phyloP scores from a whole-genome alignment of 2,113 vertebrate species.

The Scomber japonicus region DNA sequence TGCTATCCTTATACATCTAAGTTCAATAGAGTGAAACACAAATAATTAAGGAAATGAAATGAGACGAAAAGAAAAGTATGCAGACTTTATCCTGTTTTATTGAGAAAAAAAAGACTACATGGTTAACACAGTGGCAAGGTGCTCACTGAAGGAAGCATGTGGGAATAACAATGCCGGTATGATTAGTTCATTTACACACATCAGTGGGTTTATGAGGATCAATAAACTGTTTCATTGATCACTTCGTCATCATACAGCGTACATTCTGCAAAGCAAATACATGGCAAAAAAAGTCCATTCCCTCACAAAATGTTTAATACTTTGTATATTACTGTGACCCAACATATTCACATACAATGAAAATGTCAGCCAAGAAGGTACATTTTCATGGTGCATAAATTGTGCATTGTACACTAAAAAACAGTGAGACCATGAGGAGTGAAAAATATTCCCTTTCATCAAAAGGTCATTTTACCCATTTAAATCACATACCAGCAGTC shows the following conservation, averaged over 20 bases:
- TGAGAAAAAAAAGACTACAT: constrained; percentile 61
- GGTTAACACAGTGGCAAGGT: constrained; percentile 66
- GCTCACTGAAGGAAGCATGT: constrained; percentile 53
- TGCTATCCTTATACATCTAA: too few relatives aligned
- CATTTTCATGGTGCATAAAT: constrained; percentile 50
- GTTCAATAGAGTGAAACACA: too few relatives aligned
- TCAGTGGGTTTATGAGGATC: constrained; percentile 25
- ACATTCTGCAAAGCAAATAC: constrained; percentile 49
- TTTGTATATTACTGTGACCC: constrained; percentile 43
- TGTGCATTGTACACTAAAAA: constrained; percentile 38
- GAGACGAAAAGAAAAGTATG: not conserved
- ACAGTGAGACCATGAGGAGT: constrained; percentile 49
- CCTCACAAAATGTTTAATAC: constrained; percentile 46
- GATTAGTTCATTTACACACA: constrained; percentile 21
- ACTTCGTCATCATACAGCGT: constrained; percentile 36
- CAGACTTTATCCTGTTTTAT: constrained; percentile 62
- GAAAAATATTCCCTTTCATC: constrained; percentile 62
- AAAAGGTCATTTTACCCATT: constrained; percentile 61
- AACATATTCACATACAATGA: constrained; percentile 49
- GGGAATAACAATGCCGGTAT: constrained; percentile 25
- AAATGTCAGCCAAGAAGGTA: constrained; percentile 38
- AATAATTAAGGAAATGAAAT: not conserved
- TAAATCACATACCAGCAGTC: constrained; percentile 63
- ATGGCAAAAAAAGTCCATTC: constrained; percentile 36
- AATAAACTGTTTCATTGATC: constrained; percentile 30